A percentile compares a stretch with the other conserved stretches of the same genome.
phyloP scores from a whole-genome alignment of 2,888 invertebrate genomes.

The Dascillus cervinus region DNA sequence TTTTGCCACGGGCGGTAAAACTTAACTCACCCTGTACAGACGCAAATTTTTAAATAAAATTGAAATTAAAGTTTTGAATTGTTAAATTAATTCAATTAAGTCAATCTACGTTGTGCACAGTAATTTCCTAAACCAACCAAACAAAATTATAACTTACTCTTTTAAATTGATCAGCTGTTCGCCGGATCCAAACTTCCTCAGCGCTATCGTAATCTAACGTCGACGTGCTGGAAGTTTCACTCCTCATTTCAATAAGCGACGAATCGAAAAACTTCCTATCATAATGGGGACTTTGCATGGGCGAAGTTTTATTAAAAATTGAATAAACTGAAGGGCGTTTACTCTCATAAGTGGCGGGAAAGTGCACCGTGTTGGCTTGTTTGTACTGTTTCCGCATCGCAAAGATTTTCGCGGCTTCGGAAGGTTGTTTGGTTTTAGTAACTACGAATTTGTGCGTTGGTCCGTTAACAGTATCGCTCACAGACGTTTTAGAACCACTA shows the following conservation, averaged over 20 bases:
- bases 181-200: slow-evolving; percentile 67
- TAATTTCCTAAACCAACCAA: no score
- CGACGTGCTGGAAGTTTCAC: slow-evolving; percentile 56
- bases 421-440: slow-evolving; percentile 42
- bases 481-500: slow-evolving; percentile 39
- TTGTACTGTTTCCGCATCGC: slow-evolving; percentile 45
- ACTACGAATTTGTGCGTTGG: slow-evolving; percentile 51
- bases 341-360: slow-evolving; percentile 53
- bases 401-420: slow-evolving; percentile 44
- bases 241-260: slow-evolving; percentile 73
- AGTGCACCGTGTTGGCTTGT: slow-evolving; percentile 61
- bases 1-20: no score
- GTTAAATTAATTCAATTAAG: no score
- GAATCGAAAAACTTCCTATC: slow-evolving; percentile 78
- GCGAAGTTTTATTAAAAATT: slow-evolving; percentile 48
- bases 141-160: no score
- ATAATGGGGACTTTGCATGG: slow-evolving; percentile 56
- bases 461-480: slow-evolving; percentile 40
- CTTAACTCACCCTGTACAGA: no score
- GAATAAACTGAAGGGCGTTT: slow-evolving; percentile 54
- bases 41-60: no score
- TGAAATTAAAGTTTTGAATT: no score
- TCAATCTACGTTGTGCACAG: no score
- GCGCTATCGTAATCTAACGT: slow-evolving; percentile 48
- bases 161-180: slow-evolving; percentile 46